These are phyloP conservation scores for Oryzias javanicus DNA, from an alignment of 2,113 vertebrate species.

Conservation along the genomic window DNA sequence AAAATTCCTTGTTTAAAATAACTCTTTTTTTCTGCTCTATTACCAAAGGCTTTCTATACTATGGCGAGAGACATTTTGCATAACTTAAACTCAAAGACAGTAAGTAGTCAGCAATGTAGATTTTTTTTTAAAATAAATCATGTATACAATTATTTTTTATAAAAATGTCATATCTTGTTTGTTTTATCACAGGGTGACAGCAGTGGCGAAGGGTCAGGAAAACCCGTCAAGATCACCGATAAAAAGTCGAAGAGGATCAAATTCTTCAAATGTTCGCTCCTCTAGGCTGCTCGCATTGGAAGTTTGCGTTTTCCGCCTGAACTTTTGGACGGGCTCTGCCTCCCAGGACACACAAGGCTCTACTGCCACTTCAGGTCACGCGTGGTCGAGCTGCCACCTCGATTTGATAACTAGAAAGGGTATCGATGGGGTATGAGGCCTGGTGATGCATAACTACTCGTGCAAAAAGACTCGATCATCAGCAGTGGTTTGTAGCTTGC, in stretches of 20 bases:
- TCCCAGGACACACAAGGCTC: conserved; percentile 19
- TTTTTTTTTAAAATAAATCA: background rate
- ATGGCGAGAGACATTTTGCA: conserved; percentile 95
- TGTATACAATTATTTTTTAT: background rate
- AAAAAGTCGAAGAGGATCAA: conserved; percentile 94
- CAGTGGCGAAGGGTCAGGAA: conserved; percentile 82
- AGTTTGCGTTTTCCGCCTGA: conserved; percentile 67
- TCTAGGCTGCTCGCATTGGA: conserved; percentile 75
- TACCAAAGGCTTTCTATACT: conserved; percentile 90
- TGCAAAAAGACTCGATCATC: conserved; percentile 33
- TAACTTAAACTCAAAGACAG: conserved; percentile 97
- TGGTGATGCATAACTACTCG: conserved; percentile 25
- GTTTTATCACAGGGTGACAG: conserved; percentile 82
- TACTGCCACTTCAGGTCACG: conserved; percentile 30
- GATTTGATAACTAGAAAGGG: conserved; percentile 30
- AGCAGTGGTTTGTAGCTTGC: conserved; percentile 37
- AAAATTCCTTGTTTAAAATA: background rate
- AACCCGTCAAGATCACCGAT: conserved; percentile 93
- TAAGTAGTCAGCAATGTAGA: conserved; percentile 65
- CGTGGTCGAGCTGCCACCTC: conserved; percentile 23
- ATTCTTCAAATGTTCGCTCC: conserved; percentile 90
- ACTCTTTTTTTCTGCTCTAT: conserved; percentile 8
- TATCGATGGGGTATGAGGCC: conserved; percentile 35
- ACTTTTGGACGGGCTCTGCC: conserved; percentile 29
- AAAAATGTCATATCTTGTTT: background rate